A percentile compares a stretch with the other conserved stretches of the same genome.
phyloP scores from a whole-genome alignment of 1,140 invertebrate genomes.

The Drosophila malerkotliana region DNA sequence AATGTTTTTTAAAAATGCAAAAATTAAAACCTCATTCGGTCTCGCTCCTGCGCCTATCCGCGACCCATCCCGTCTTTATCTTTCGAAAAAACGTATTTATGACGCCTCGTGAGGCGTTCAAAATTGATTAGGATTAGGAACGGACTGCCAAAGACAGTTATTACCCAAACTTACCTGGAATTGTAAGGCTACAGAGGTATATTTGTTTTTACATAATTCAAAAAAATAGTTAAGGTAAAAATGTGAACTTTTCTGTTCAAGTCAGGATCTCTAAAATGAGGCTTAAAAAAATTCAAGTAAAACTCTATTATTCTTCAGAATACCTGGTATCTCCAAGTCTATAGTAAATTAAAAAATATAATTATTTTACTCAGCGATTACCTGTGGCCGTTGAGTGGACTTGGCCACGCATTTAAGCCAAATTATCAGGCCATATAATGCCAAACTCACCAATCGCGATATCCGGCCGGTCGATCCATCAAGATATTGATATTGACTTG shows the following conservation, averaged over 20 bases:
- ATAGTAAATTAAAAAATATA: not conserved
- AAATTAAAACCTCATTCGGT: constrained; percentile 27
- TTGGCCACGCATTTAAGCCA: constrained; percentile 71
- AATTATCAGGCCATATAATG: constrained; percentile 65
- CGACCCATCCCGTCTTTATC: constrained; percentile 35
- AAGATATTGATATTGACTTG: constrained; percentile 51
- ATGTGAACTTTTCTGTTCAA: too few species aligned
- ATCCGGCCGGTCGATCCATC: constrained; percentile 45
- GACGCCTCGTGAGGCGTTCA: constrained; percentile 76
- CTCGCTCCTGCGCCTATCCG: not conserved
- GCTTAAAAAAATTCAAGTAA: too few species aligned
- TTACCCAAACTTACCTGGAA: constrained; percentile 5
- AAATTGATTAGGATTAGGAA: constrained; percentile 78
- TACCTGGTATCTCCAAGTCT: constrained; percentile 23
- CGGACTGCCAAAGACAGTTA: constrained; percentile 41
- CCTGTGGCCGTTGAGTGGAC: constrained; percentile 22
- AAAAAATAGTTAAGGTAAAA: too few species aligned
- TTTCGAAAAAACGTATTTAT: constrained; percentile 63
- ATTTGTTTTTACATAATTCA: not conserved
- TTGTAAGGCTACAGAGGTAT: not conserved
- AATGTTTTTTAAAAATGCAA: constrained; percentile 64
- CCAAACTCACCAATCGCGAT: constrained; percentile 31
- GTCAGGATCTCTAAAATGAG: too few species aligned
- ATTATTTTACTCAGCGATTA: constrained; percentile 25
- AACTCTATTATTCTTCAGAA: too few species aligned